Conservation (phyloP, 64 coral and sea anemone species). For the Stichodactyla helianthus region DNA sequence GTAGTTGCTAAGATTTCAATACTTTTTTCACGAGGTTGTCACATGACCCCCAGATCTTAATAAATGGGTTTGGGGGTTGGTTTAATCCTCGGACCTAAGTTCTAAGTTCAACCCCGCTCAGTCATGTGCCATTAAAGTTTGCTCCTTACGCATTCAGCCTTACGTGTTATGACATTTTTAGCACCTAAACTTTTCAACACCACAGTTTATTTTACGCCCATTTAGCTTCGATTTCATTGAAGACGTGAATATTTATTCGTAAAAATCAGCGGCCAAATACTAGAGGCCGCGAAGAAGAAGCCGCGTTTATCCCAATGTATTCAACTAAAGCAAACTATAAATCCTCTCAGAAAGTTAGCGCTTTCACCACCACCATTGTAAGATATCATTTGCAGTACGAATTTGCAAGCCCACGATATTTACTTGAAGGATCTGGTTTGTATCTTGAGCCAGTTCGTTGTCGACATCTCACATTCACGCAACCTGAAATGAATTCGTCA, state of each 20-base stretch:
- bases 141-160: not conserved
- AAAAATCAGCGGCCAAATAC: not conserved
- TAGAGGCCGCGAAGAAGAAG: not conserved
- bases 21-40: not conserved
- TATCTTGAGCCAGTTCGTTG: not conserved
- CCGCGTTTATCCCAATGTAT: slow-evolving; percentile 2
- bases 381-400: not conserved
- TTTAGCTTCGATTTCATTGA: not conserved
- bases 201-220: not conserved
- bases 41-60: not conserved
- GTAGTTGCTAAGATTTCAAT: not conserved
- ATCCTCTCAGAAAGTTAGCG: not conserved
- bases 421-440: not conserved
- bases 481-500: not conserved
- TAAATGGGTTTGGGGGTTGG: not conserved
- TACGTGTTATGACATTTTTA: slow-evolving; percentile 11
- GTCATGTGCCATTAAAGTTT: not conserved
- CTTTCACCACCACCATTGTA: not conserved
- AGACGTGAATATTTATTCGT: not conserved
- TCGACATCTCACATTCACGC: not conserved
- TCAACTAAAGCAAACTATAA: not conserved
- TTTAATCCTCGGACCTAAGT: not conserved
- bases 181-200: slow-evolving; percentile 5
- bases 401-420: not conserved
- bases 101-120: not conserved